These are phyloP conservation scores for Python bivittatus DNA, from an alignment of 2,113 vertebrate species.

Conservation along the genomic window DNA sequence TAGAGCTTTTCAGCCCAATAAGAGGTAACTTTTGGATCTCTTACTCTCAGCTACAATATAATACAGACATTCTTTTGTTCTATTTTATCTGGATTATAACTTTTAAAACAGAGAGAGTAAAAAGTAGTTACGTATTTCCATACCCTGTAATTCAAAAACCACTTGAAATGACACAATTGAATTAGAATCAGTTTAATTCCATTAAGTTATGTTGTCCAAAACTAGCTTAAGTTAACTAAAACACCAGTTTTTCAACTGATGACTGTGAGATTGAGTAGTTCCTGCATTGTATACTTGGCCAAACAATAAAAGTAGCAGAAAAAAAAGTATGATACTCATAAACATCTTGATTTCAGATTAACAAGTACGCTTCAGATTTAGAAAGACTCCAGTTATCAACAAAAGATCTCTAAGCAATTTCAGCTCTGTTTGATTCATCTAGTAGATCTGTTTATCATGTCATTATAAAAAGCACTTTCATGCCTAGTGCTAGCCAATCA, in stretches of 20 bases:
- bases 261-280: background rate
- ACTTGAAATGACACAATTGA: background rate
- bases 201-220: background rate
- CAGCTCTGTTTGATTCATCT: background rate
- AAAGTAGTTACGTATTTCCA: background rate
- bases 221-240: background rate
- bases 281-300: background rate
- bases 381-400: background rate
- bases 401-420: background rate
- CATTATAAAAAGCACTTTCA: constrained; percentile 15
- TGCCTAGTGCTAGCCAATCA: constrained; percentile 48
- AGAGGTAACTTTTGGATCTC: background rate
- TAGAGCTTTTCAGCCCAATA: background rate
- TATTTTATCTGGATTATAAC: background rate
- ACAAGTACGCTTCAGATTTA: background rate
- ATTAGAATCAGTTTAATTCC: background rate
- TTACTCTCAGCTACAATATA: background rate
- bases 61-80: background rate
- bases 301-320: background rate
- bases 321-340: constrained; percentile 27
- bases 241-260: background rate
- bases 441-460: constrained; percentile 25
- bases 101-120: background rate
- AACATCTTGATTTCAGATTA: constrained; percentile 22
- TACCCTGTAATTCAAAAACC: background rate